Percentiles rank a stretch among this genome's conserved stretches.
These are phyloP conservation scores for Suricata suricatta DNA, from an alignment of 2,113 vertebrate genomes.

Conservation along the genomic window DNA sequence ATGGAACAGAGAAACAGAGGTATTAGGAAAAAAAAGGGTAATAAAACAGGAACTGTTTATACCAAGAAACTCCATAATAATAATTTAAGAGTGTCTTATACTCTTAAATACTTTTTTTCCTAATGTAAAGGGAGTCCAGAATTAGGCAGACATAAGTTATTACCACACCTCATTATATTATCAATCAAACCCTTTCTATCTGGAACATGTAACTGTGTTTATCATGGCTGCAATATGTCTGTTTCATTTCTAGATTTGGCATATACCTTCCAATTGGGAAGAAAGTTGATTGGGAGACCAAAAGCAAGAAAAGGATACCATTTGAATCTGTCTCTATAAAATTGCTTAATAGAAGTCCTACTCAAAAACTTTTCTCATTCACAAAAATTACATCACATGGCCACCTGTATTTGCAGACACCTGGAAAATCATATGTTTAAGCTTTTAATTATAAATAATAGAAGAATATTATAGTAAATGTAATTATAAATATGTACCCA, in stretches of 20 bases:
- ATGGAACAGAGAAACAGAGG: background rate
- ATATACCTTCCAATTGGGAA: background rate
- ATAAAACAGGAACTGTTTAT: background rate
- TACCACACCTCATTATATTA: background rate
- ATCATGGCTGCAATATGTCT: background rate
- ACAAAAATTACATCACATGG: background rate
- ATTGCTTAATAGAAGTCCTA: background rate
- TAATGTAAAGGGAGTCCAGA: background rate
- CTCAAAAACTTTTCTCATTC: background rate
- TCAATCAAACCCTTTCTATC: background rate
- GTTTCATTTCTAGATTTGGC: background rate
- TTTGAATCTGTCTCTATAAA: background rate
- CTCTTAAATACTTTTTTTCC: background rate
- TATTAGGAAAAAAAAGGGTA: background rate
- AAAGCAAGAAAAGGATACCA: background rate
- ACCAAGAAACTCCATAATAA: background rate
- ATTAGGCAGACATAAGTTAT: background rate
- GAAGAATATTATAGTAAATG: background rate
- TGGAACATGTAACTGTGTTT: background rate
- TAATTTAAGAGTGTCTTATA: background rate
- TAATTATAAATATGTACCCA: background rate
- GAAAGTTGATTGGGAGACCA: background rate
- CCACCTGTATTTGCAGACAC: background rate
- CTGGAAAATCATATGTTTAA: background rate
- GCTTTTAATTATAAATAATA: background rate